phyloP scores from a whole-genome alignment of 2,113 vertebrate species.

The Erythrolamprus reginae region DNA sequence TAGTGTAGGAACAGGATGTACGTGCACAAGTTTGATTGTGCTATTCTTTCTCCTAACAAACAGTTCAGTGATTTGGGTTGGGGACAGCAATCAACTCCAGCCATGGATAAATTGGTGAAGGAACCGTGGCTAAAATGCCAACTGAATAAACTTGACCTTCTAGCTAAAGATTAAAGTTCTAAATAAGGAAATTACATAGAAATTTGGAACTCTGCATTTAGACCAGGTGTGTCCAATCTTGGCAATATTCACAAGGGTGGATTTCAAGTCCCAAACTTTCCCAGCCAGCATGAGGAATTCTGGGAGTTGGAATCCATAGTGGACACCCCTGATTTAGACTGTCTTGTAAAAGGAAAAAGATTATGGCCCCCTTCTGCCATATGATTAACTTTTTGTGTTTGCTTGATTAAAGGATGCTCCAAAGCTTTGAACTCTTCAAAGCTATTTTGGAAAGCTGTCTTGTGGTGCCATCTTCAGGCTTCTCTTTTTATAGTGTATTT shows the following conservation, averaged over 20 bases:
- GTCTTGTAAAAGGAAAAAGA: background rate
- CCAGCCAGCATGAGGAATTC: background rate
- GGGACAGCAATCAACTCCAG: background rate
- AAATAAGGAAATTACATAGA: background rate
- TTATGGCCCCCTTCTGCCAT: background rate
- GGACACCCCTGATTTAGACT: background rate
- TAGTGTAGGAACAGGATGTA: background rate
- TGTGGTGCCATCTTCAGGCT: background rate
- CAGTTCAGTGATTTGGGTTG: background rate
- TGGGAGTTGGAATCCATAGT: background rate
- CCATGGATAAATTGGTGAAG: background rate
- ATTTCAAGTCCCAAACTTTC: background rate
- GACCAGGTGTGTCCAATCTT: background rate
- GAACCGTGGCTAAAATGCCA: background rate
- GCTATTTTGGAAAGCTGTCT: background rate
- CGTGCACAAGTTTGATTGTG: background rate
- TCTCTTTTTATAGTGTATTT: background rate
- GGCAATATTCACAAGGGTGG: background rate
- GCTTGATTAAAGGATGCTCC: background rate
- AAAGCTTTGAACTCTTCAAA: background rate
- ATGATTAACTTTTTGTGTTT: background rate
- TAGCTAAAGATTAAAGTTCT: background rate
- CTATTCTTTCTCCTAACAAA: background rate
- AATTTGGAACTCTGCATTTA: background rate
- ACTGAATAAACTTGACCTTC: background rate